Base-by-base conservation (phyloP, 2,797 vertebrate species). In the Chelonia mydas region DNA sequence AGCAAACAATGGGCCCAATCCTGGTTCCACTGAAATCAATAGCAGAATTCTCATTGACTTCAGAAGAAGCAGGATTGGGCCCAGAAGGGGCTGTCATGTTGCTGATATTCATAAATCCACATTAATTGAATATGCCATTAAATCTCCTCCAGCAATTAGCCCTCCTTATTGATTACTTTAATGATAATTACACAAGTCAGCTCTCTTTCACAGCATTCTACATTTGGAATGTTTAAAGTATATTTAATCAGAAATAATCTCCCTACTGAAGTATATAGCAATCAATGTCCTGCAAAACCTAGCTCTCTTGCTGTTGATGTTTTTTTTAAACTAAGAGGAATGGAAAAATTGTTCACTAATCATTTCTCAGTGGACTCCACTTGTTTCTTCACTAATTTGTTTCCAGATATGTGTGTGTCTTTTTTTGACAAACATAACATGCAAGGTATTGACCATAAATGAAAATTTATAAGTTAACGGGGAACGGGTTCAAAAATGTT, bases 391-490 rank as follows among this genome's bases (percentile, higher is more conserved):
- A 82, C 54, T 59, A 59, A 81, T 11, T 6, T 79, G 49, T 94
- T 92, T 83, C 78, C 53, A 92, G 61, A 45, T 93, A 3, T 65
- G 28, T 17, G 27, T 53, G 1, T 65, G 54, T 41, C 19, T 65
- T 84, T 41, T 13, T 84, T 94, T 72, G 61, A 50, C 80, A 82
- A 59, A 1, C 47, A 53, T 51, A 84, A 90, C 37, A 72, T 85
- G 92, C 57, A 61, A 77, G 68, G 57, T 65, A 37, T 12, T 77
- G 51, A 92, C 41, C 80, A n/a, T 80, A 45, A 92, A 76, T 83
- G 49, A 88, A 77, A 93, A 95, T 86, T 86, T 82, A 57, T 89
- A 94, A 94, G 72, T 81, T 85, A 96, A 88, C 59, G 83, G 89
- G 86, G 77, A 96, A 94, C 37, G 23, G 31, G 80, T 79, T 41